Base-by-base conservation (phyloP, 2,888 invertebrate genomes). In the Epinotia ramella region DNA sequence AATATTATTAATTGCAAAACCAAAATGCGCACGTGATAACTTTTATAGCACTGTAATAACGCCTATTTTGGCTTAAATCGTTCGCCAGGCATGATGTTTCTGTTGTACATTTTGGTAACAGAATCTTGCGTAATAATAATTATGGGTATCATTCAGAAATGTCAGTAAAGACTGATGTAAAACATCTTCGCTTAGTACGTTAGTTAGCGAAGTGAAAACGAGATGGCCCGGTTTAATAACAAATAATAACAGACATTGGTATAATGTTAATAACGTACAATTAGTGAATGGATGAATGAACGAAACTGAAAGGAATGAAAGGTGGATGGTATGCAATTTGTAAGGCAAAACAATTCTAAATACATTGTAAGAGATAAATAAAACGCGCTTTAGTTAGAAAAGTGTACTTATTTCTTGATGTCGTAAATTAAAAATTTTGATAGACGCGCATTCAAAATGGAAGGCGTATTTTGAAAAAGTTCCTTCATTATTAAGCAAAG, bases 71-170 rank as follows among this genome's bases (percentile, higher is more conserved):
- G 40, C 16, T 59, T 68, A 18, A 40, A 59, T 20, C 16, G 12
- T 66, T 11, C 16, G n/a, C 0, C 13, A 20, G 40, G 40, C 44
- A 57, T 40, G 3, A 13, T 24, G n/a, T 40, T 66, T 33, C n/a
- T 46, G 46, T 6, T 44, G 33, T 20, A 60, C n/a, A 2, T 59
- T 57, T 60, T 46, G 20, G 40, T 68, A 46, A 69, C 44, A 28
- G 24, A 60, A 74, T 16, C 7, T 74, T 74, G 67, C 49, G 20
- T 74, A 74, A 74, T 33, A 40, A 49, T 74, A 74, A 74, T 74
- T 59, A 74, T 59, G 40, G 69, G 56, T 59, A 64, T 69, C 24
- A 28, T 74, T 69, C 24, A 65, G 18, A 40, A 70, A 70, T 64
- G 70, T 59, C 70, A 74, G 70, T 49, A 33, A 24, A 65, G 63